Base-by-base conservation (phyloP, 2,888 invertebrate species). In the Drosophila nr. medialis region DNA sequence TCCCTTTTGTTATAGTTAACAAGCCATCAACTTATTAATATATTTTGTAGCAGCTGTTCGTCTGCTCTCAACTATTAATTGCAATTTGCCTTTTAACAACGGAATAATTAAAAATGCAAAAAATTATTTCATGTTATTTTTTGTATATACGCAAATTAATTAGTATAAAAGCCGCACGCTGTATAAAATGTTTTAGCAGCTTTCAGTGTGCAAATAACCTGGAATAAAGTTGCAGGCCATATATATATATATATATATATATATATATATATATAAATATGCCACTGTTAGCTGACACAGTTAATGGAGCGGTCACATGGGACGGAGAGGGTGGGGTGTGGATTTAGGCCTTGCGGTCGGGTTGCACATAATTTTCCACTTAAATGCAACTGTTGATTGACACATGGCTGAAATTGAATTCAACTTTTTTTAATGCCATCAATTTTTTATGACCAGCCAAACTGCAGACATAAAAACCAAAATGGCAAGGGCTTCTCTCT, bases 311-410 rank as follows among this genome's bases (percentile, higher is more conserved):
- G n/a, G 40, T 10, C n/a, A 10, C 34, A 34, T 10, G 32, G 30
- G 29, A 2, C 7, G 8, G 4, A 6, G 53, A 21, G n/a, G 11
- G 2, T 21, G 50, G 10, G 32, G 29, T 51, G 18, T 21, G 24
- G n/a, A 34, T 4, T 29, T 24, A 32, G 24, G 54, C 64, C 61
- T 38, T 65, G 68, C 51, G 69, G 61, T 56, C 30, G 63, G 63
- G 54, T 53, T 79, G 69, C 88, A 87, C 81, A 85, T 86, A 74
- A 77, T 80, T 83, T 85, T 87, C 72, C 81, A 85, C 86, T 85
- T 77, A 87, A 85, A 77, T 87, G 88, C 86, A 85, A 75, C 86
- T 77, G 77, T 67, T 87, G 88, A 87, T 87, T 87, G 85, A 83
- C 85, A 86, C 81, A 81, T 81, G 81, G 81, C 81, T 74, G 30